Conservation (phyloP, 2,888 invertebrate genomes). For the Macrosoma leucophasiata region DNA sequence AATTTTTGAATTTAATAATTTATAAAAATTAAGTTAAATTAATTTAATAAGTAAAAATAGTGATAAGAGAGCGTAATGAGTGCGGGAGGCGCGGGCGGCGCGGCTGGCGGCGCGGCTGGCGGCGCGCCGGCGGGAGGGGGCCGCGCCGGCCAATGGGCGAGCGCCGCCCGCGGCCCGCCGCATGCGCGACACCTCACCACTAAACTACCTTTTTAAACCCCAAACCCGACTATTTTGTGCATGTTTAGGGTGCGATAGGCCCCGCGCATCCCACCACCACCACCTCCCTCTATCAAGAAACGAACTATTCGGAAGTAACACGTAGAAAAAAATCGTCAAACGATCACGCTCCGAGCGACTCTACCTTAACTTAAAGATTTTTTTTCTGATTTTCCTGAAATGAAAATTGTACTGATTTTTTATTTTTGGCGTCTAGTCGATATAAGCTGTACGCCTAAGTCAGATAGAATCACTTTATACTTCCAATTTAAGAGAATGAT, state of each 20-base stretch:
- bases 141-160: conserved; percentile 55
- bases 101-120: conserved; percentile 22
- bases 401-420: no score
- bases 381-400: conserved; percentile 34
- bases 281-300: conserved; percentile 15
- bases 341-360: conserved; percentile 33
- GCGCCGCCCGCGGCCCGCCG: conserved; percentile 46
- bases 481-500: no score
- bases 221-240: conserved; percentile 54
- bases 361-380: conserved; percentile 34
- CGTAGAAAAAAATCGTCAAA: conserved; percentile 50
- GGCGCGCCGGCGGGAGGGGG: conserved; percentile 33
- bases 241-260: conserved; percentile 48
- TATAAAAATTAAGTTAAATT: no score
- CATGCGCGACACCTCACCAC: conserved; percentile 36
- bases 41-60: neutral
- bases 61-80: conserved; percentile 20
- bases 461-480: no score
- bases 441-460: no score
- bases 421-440: no score
- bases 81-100: conserved; percentile 18
- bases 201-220: conserved; percentile 50
- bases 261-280: conserved; percentile 49
- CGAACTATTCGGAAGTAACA: conserved; percentile 23
- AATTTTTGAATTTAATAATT: no score